Base-by-base conservation (phyloP, 2,797 vertebrate species). In the Acanthopagrus latus region DNA sequence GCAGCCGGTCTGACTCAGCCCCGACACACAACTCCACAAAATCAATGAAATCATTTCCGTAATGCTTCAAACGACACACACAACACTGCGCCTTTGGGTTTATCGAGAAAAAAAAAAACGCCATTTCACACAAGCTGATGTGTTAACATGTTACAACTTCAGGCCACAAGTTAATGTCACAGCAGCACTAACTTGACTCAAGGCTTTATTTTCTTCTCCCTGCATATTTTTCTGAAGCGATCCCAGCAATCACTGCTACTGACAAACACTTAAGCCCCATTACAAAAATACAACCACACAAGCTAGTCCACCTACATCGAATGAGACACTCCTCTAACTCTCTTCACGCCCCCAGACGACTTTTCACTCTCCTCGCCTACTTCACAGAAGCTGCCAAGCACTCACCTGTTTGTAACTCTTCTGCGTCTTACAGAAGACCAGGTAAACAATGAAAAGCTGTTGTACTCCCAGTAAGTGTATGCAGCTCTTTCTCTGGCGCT, bases 351-450 rank as follows among this genome's bases (percentile, higher is more conserved):
- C 20, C 13, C 0, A 25, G 21, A 38, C 2, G 0, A 33, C 11
- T 43, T 52, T 56, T 43, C 33, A 38, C 1, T 2, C 5, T 2
- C 48, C 55, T 52, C 0, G 10, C 5, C 20, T 44, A 20, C 21
- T 38, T 54, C 20, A 25, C 11, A 6, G 3, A 5, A 75, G 10
- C 52, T 21, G n/a, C 7, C 1, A 6, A 25, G n/a, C 1, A 73
- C 93, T 92, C 73, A 94, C 94, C 92, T 83, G 81, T 87, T 70
- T 76, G 88, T 23, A 76, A 67, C 68, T 92, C 90, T 88, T 90
- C 90, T 91, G 86, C 52, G 21, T 62, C 87, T 70, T 10, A 88
- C 93, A 93, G 92, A 93, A 89, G 90, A 92, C 63, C 81, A 73
- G 69, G 55, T 64, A 58, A 58, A 85, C 46, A 75, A 67, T 27